phyloP scores from a whole-genome alignment of 2,113 vertebrate genomes.

The Pseudonaja textilis region DNA sequence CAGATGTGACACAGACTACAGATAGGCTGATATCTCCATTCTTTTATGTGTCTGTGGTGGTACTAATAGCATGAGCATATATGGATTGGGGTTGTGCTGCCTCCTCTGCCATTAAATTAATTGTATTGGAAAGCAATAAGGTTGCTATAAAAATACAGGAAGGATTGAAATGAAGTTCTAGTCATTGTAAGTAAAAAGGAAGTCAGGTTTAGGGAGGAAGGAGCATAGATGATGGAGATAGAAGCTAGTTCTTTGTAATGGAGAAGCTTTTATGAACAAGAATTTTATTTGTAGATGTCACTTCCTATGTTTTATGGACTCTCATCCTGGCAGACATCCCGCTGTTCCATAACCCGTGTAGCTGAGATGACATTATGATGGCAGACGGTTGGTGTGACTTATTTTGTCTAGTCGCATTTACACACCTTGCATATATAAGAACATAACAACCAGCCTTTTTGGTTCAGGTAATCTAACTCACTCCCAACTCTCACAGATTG shows the following conservation, averaged over 20 bases:
- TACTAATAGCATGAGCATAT: neutral
- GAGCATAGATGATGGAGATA: slow-evolving; percentile 28
- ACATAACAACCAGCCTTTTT: neutral
- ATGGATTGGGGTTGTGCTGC: neutral
- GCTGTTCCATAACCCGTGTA: slow-evolving; percentile 57
- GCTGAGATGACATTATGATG: slow-evolving; percentile 50
- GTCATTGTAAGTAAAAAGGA: slow-evolving; percentile 34
- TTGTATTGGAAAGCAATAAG: neutral
- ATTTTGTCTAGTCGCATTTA: slow-evolving; percentile 29
- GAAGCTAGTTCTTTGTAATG: slow-evolving; percentile 18
- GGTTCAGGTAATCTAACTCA: neutral
- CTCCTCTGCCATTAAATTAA: slow-evolving; percentile 9
- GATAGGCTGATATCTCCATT: neutral
- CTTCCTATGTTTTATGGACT: slow-evolving; percentile 67
- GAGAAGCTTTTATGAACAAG: slow-evolving; percentile 63
- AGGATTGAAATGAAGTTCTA: neutral
- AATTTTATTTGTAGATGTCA: slow-evolving; percentile 64
- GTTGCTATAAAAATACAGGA: neutral
- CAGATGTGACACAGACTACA: neutral
- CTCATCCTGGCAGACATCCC: slow-evolving; percentile 62
- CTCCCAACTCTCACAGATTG: neutral
- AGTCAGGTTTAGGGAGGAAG: slow-evolving; percentile 27
- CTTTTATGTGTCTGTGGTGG: neutral
- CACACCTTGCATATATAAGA: neutral
- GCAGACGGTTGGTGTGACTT: slow-evolving; percentile 47